Evolutionary conservation across 2,888 invertebrate genomes (phyloP).

Genomic region (Molorchus minor): DNA sequence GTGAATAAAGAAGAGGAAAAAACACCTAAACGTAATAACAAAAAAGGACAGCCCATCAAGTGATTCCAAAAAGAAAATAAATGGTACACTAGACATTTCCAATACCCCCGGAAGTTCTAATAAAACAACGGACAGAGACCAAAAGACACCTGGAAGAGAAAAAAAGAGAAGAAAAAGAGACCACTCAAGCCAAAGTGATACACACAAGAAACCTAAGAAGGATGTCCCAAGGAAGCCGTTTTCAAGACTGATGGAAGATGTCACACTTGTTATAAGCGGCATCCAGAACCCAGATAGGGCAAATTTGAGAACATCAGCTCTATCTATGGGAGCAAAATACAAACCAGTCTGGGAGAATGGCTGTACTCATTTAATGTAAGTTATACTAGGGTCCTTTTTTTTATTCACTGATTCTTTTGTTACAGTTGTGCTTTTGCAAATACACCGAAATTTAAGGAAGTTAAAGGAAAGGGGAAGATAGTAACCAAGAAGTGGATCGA

Average conservation of each 20-base stretch:
- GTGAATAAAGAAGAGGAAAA: slow-evolving; percentile 36
- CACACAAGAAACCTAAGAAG: slow-evolving; percentile 48
- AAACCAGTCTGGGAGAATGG: slow-evolving; percentile 76
- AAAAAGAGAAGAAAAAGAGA: slow-evolving; percentile 25
- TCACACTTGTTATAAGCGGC: slow-evolving; percentile 85
- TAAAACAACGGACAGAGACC: slow-evolving; percentile 32
- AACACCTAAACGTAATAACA: slow-evolving; percentile 55
- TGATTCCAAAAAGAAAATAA: slow-evolving; percentile 30
- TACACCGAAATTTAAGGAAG: slow-evolving; percentile 86
- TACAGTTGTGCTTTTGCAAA: slow-evolving; percentile 87
- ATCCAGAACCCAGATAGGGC: slow-evolving; percentile 84
- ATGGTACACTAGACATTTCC: slow-evolving; percentile 31
- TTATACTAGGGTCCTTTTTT: neutral
- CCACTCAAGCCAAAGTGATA: slow-evolving; percentile 1
- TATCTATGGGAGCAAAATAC: slow-evolving; percentile 83
- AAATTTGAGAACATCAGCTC: slow-evolving; percentile 72
- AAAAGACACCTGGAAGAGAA: slow-evolving; percentile 23
- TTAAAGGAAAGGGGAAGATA: slow-evolving; percentile 71
- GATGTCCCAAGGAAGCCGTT: slow-evolving; percentile 63
- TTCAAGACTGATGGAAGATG: slow-evolving; percentile 69
- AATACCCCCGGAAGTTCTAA: slow-evolving; percentile 46
- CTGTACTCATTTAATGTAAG: slow-evolving; percentile 89
- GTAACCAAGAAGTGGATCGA: slow-evolving; percentile 80
- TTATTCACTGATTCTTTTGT: slow-evolving; percentile 32
- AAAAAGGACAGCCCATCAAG: slow-evolving; percentile 23